A percentile compares a stretch with the other conserved stretches of the same genome.
Conservation (phyloP, 2,888 invertebrate species). For the Brachynemurus nebulosus region DNA sequence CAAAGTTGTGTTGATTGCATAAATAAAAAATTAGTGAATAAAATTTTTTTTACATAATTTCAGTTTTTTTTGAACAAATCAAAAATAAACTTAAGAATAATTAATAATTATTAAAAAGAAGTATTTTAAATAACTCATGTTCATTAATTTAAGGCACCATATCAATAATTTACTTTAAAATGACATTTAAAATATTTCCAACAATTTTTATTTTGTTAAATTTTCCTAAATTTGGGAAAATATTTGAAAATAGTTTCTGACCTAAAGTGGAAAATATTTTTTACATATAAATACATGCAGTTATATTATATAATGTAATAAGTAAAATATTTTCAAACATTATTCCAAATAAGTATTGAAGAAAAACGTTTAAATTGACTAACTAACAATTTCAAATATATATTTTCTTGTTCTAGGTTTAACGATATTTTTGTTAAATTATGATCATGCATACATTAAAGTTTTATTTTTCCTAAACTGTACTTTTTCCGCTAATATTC, state of each 20-base stretch:
- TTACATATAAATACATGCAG: too few relatives aligned
- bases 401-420: background rate
- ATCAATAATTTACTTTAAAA: constrained; percentile 2
- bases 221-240: background rate
- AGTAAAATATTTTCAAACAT: too few relatives aligned
- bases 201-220: background rate
- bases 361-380: background rate
- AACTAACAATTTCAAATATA: background rate
- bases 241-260: background rate
- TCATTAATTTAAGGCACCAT: constrained; percentile 6
- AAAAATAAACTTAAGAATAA: too few relatives aligned
- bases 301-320: too few relatives aligned
- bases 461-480: background rate
- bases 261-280: too few relatives aligned
- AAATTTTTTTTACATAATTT: too few relatives aligned
- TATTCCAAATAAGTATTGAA: too few relatives aligned
- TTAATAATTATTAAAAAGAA: too few relatives aligned
- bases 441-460: constrained; percentile 1
- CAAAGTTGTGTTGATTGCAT: too few relatives aligned
- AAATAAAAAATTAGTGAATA: too few relatives aligned
- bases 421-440: background rate
- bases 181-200: constrained; percentile 7
- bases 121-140: too few relatives aligned
- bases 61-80: too few relatives aligned
- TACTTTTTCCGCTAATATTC: background rate